Conservation (phyloP, 2,113 vertebrate genomes). For the Pangasianodon gigas region DNA sequence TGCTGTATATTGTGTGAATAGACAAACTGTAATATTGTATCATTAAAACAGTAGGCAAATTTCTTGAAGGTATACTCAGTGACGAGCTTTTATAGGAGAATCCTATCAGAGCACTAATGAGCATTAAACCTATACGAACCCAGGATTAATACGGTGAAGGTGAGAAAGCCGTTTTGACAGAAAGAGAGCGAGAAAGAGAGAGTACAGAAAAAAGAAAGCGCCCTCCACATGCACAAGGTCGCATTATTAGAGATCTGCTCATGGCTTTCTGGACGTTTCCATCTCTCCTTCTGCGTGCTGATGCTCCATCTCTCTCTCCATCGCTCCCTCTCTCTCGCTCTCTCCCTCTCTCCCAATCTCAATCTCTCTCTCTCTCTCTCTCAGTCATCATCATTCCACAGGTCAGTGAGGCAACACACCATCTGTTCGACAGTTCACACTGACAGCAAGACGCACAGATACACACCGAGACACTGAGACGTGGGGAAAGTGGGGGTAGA, state of each 20-base stretch:
- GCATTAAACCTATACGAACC: background rate
- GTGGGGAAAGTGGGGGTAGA: background rate
- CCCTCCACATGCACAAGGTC: background rate
- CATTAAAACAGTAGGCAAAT: too few relatives aligned
- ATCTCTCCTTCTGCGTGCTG: background rate
- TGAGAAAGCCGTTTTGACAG: background rate
- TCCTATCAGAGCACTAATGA: background rate
- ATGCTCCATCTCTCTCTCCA: slow-evolving; percentile 1
- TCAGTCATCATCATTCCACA: slow-evolving; percentile 12
- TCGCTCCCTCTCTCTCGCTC: background rate
- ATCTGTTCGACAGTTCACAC: slow-evolving; percentile 32
- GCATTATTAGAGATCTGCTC: slow-evolving; percentile 5
- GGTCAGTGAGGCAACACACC: slow-evolving; percentile 27
- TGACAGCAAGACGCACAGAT: background rate
- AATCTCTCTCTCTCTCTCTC: background rate
- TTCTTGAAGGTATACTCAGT: background rate
- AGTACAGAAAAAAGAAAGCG: background rate
- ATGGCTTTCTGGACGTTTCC: slow-evolving; percentile 17
- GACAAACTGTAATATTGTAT: background rate
- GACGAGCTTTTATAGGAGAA: background rate
- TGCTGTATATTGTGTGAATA: background rate
- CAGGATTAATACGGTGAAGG: background rate
- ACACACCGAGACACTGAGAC: background rate
- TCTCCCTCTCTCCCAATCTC: background rate
- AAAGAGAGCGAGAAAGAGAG: background rate